Conservation (phyloP, 2,797 vertebrate genomes). For the Lutra lutra region DNA sequence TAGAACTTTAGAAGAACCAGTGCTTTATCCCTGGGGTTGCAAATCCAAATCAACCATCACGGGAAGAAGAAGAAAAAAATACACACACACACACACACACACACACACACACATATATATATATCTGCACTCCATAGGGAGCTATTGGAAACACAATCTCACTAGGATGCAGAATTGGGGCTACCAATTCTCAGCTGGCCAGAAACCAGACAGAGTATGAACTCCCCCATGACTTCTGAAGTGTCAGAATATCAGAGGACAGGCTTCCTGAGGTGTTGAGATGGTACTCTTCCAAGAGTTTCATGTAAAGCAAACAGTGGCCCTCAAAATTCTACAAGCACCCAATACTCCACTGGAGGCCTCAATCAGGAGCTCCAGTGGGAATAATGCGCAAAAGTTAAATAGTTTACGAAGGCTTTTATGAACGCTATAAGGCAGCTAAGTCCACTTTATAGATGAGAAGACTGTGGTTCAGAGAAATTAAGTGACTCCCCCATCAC, state of each 20-base stretch:
- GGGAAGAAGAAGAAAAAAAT: not conserved
- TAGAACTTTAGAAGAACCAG: not conserved
- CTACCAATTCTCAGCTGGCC: not conserved
- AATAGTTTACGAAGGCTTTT: not conserved
- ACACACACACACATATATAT: too few relatives aligned
- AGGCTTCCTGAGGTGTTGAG: too few relatives aligned
- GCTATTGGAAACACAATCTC: not conserved
- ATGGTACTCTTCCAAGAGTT: not conserved
- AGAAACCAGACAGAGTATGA: not conserved
- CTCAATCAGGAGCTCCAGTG: not conserved
- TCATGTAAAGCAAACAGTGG: not conserved
- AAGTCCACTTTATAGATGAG: not conserved
- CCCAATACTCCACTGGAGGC: too few relatives aligned
- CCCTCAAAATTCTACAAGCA: not conserved
- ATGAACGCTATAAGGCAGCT: not conserved
- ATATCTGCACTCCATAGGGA: not conserved
- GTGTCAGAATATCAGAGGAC: not conserved
- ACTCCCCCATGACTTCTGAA: not conserved
- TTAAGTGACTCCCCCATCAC: not conserved
- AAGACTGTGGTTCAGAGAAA: not conserved
- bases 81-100: too few relatives aligned
- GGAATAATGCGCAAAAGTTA: fast-evolving
- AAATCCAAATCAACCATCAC: not conserved
- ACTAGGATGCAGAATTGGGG: not conserved
- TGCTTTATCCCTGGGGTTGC: not conserved